Base-by-base conservation (phyloP, 2,113 vertebrate species). In the Speoplatyrhinus poulsoni region DNA sequence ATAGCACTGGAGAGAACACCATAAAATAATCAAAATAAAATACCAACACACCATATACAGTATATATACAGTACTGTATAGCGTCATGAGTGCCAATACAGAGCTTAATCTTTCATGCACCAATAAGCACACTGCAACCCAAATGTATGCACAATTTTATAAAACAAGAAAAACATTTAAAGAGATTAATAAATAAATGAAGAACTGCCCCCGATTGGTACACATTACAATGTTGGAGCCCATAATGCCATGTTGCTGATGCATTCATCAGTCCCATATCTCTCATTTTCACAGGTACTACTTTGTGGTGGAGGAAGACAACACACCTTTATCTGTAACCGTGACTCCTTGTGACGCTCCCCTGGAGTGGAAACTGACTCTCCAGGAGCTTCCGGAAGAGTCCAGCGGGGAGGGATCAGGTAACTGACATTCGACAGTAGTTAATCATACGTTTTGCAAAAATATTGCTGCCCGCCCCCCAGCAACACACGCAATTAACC, bases 271-370 rank as follows among this genome's bases (percentile, higher is more conserved):
- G 12, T 9, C 19, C 36, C 11, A 36, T 6, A 69, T 50, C 62
- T 83, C 7, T 78, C 54, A 53, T 83, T 86, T 76, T 19, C 41
- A 3, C 81, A 99, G 98, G 92, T 99, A 96, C 82, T 98, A 97
- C 89, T 98, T 99, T 76, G 93, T 96, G 89, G 97, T 99, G 69
- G 98, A 99, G 76, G 98, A 99, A 81, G 98, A 99, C 86, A 98
- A 99, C 87, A 99, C 98, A 9, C 97, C 98, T 1, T 76, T 99
- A 49, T 96, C 96, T 19, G 95, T 99, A 83, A 99, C 95, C 0
- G 94, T 99, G 84, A 99, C 97, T 3, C 98, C 98, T 0, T 99
- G 98, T 0, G 98, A 99, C 46, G 96, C 98, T 3, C 97, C 97
- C 58, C 87, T 99, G 73, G 97, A 99, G 85, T 99, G 98, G 98